Percentiles rank a stretch among this genome's conserved stretches.
phyloP scores from a whole-genome alignment of 1,140 invertebrate genomes.

The Battus philenor region DNA sequence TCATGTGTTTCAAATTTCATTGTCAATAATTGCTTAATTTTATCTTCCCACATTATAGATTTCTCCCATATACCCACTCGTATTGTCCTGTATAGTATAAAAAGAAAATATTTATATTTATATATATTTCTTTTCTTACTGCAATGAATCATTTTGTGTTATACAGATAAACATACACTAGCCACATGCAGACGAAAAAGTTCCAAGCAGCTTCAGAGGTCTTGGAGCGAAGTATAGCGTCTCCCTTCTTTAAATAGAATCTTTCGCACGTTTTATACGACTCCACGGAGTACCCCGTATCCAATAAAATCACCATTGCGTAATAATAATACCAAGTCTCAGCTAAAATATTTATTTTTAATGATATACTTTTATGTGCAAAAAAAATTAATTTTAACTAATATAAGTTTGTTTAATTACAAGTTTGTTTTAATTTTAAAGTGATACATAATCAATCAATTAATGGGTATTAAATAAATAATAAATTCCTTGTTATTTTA shows the following conservation, averaged over 20 bases:
- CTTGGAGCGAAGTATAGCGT: slow-evolving; percentile 42
- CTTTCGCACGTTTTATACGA: slow-evolving; percentile 40
- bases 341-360: slow-evolving; percentile 34
- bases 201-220: slow-evolving; percentile 60
- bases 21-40: slow-evolving; percentile 38
- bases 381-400: background rate
- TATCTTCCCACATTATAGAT: slow-evolving; percentile 58
- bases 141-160: too few species aligned
- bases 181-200: slow-evolving; percentile 66
- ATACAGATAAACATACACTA: slow-evolving; percentile 48
- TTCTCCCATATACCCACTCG: slow-evolving; percentile 61
- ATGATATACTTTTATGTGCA: background rate
- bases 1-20: slow-evolving; percentile 36
- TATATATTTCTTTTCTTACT: too few species aligned
- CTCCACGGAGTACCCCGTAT: slow-evolving; percentile 48
- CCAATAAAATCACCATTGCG: slow-evolving; percentile 41
- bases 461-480: too few species aligned
- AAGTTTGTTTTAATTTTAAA: too few species aligned
- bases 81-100: slow-evolving; percentile 43
- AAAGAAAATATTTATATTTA: too few species aligned
- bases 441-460: background rate
- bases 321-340: slow-evolving; percentile 55
- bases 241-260: slow-evolving; percentile 59
- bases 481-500: background rate
- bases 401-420: background rate